Evolutionary conservation across 2,113 vertebrate species (phyloP), one percentile per base, ranked within the genome.

Genomic region (Prunella fulvescens): DNA sequence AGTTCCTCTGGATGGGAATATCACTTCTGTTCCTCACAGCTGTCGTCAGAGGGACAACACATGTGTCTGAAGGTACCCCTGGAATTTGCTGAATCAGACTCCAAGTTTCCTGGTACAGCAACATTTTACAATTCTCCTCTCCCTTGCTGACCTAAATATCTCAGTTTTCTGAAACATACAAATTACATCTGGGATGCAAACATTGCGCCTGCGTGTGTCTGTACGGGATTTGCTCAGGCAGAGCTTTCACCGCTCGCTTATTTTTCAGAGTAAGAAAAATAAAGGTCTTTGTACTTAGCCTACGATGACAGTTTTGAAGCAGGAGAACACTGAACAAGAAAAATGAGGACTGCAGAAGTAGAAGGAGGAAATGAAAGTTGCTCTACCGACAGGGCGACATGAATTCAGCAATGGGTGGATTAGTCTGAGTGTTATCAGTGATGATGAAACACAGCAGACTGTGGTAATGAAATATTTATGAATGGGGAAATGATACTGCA

Each of bases 401-500:
- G 95, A 81, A 94, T 95, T 77, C 83, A 92, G 97, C 90, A 84
- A 92, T 93, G 95, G 96, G 91, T 79, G 96, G 96, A 92, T 96
- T 73, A 95, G 97, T 92, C 95, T 23, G 37, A 91, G 92, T 44
- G 82, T 92, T 92, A 66, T 91, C 96, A 22, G 78, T 67, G 67
- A 96, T 91, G 98, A 97, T 97, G 97, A 97, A 98, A 97, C 91
- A 79, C 94, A 96, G 97, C 98, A 97, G 97, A 96, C 95, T 80
- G 93, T 84, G 93, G 96, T 97, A 81, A 98, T 98, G 98, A 98
- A 98, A 98, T 98, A 98, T 98, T 98, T 98, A 98, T 98, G 98
- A 98, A 98, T 97, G 97, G 98, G 97, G 97, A 98, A 98, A 97
- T 93, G 95, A 97, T 96, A 93, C 97, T 98, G 97, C 97, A 94